A percentile compares a stretch with the other conserved stretches of the same genome.
Evolutionary conservation across 2,888 invertebrate genomes (phyloP).

Genomic region (Eupithecia vulgata): DNA sequence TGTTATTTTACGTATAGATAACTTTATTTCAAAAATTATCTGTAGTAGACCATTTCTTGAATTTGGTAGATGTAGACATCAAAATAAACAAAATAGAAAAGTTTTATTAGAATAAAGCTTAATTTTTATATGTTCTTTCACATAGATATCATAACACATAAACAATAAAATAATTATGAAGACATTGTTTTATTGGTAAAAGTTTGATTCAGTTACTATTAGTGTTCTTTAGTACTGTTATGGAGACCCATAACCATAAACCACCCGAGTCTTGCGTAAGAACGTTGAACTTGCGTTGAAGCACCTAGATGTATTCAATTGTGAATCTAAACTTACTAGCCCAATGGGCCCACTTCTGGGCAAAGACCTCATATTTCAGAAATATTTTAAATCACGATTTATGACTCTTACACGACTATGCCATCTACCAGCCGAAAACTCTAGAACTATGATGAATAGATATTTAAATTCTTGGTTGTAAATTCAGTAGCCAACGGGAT

Average conservation of each 20-base stretch:
- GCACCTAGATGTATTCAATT: background rate
- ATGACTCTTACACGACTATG: background rate
- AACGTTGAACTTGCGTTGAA: too few species aligned
- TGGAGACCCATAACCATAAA: background rate
- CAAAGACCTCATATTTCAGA: background rate
- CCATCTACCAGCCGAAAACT: background rate
- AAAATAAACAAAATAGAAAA: too few species aligned
- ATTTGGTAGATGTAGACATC: too few species aligned
- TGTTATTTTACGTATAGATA: background rate
- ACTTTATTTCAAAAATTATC: too few species aligned
- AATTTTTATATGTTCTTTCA: too few species aligned
- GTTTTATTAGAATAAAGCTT: too few species aligned
- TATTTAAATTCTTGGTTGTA: constrained; percentile 21
- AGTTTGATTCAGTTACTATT: background rate
- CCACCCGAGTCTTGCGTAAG: background rate
- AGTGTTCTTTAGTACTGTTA: background rate
- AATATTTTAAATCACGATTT: background rate
- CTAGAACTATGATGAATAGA: constrained; percentile 2
- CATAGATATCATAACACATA: too few species aligned
- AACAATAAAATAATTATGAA: too few species aligned
- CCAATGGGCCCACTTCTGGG: background rate
- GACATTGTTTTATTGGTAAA: background rate
- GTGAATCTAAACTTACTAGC: background rate
- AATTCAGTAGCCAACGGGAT: constrained; percentile 16
- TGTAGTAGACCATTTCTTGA: too few species aligned